Conservation (phyloP, 2,888 invertebrate species). For the Yponomeuta plumbellus region DNA sequence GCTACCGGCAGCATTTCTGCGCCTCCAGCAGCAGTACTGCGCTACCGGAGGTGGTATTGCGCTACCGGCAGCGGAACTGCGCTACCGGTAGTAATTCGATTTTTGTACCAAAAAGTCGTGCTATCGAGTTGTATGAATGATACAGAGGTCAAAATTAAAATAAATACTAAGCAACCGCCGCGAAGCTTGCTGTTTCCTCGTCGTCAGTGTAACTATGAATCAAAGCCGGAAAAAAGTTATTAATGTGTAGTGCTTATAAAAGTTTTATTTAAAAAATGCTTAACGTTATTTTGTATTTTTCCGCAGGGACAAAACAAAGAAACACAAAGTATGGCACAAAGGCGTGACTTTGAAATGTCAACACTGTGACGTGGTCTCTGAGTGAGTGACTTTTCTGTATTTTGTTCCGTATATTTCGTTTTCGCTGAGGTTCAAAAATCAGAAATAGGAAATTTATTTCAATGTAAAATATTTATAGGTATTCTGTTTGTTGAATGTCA, state of each 20-base stretch:
- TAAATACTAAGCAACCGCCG: no score
- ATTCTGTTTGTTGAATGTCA: no score
- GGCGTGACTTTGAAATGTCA: conserved; percentile 16
- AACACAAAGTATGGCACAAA: conserved; percentile 15
- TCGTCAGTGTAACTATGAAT: no score
- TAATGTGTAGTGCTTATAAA: no score
- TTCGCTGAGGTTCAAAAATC: neutral
- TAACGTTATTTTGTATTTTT: neutral
- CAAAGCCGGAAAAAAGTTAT: no score
- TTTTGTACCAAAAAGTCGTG: neutral
- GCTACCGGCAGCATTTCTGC: neutral
- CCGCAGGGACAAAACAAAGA: conserved; percentile 14
- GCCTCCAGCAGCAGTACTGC: neutral
- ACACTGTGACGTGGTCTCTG: conserved; percentile 11
- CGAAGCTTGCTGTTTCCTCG: no score
- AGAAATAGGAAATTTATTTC: no score
- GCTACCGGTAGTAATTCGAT: neutral
- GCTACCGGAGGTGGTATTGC: neutral
- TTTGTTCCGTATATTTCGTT: neutral
- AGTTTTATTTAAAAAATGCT: no score
- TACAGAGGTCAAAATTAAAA: no score
- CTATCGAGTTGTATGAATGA: neutral
- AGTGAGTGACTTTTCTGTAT: neutral
- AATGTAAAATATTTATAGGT: no score
- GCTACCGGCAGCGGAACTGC: no score